Percentiles rank a stretch among this genome's conserved stretches.
These are phyloP conservation scores for Drosophila equinoxialis DNA, from an alignment of 1,140 invertebrate species.

Conservation along the genomic window DNA sequence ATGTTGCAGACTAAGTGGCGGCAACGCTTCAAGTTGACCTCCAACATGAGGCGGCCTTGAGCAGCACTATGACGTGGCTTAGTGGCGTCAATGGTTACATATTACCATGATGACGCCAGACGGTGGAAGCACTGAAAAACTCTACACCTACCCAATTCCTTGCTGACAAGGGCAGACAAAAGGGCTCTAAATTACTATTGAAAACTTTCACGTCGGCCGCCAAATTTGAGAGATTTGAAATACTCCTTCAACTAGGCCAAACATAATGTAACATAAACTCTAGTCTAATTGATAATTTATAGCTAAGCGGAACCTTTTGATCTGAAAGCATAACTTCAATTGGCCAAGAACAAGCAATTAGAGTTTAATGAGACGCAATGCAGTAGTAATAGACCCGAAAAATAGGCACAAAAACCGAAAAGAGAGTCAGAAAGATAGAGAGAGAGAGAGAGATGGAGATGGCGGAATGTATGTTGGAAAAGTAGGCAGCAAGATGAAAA, in stretches of 20 bases:
- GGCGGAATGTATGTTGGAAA: not conserved
- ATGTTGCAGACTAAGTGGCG: slow-evolving; percentile 38
- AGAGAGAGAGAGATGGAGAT: not conserved
- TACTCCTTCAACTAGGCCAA: slow-evolving; percentile 53
- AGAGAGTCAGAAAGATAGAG: not conserved
- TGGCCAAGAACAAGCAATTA: slow-evolving; percentile 62
- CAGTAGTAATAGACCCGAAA: slow-evolving; percentile 67
- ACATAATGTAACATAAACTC: not conserved
- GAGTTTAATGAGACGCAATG: slow-evolving; percentile 78
- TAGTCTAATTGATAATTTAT: not conserved
- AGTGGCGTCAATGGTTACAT: slow-evolving; percentile 41
- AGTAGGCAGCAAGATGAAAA: slow-evolving; percentile 38
- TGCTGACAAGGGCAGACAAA: slow-evolving; percentile 35
- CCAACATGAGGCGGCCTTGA: slow-evolving; percentile 49
- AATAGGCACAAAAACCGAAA: slow-evolving; percentile 13
- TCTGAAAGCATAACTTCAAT: slow-evolving; percentile 38
- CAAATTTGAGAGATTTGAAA: slow-evolving; percentile 29
- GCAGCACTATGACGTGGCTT: slow-evolving; percentile 16
- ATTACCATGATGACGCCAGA: slow-evolving; percentile 47
- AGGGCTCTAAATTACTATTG: slow-evolving; percentile 18
- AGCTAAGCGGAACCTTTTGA: slow-evolving; percentile 49
- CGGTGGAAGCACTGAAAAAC: not conserved
- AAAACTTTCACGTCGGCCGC: not conserved
- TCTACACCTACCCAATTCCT: slow-evolving; percentile 34
- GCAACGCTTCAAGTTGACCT: slow-evolving; percentile 49